Conservation (phyloP, 2,888 invertebrate species). For the Eucera pruinosa region DNA sequence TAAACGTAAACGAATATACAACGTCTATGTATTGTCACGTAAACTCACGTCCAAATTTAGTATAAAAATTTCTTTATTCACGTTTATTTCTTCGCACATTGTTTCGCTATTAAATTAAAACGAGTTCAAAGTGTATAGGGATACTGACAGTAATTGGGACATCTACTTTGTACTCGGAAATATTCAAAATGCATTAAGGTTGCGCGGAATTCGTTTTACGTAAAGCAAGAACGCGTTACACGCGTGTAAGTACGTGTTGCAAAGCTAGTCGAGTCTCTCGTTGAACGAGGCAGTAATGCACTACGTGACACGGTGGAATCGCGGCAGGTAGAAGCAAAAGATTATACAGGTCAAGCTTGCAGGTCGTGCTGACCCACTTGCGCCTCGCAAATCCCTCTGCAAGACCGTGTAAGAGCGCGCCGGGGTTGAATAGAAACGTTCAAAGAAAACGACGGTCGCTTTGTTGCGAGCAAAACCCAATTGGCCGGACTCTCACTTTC, state of each 20-base stretch:
- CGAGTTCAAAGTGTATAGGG: no score
- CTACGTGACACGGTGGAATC: conserved; percentile 51
- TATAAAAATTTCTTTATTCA: no score
- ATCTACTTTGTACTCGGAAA: no score
- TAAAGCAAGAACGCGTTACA: neutral
- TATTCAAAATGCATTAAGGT: conserved; percentile 27
- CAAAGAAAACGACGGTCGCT: conserved; percentile 2
- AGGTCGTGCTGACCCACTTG: conserved; percentile 51
- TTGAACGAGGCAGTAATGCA: conserved; percentile 38
- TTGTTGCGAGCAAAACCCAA: no score
- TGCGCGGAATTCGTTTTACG: no score
- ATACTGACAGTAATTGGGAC: no score
- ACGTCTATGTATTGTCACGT: no score
- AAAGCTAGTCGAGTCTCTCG: conserved; percentile 23
- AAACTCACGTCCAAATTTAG: no score
- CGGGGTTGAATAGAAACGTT: conserved; percentile 4
- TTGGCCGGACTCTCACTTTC: conserved; percentile 27
- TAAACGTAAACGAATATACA: no score
- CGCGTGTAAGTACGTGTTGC: conserved; percentile 34
- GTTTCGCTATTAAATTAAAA: no score
- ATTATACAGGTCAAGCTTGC: conserved; percentile 59
- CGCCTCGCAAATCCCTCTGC: conserved; percentile 42
- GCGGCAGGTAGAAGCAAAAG: conserved; percentile 48
- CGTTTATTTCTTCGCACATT: no score
- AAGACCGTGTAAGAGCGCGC: conserved; percentile 4